A percentile compares a stretch with the other conserved stretches of the same genome.
Conservation (phyloP, 1,140 invertebrate genomes). For the Diorhabda sublineata region DNA sequence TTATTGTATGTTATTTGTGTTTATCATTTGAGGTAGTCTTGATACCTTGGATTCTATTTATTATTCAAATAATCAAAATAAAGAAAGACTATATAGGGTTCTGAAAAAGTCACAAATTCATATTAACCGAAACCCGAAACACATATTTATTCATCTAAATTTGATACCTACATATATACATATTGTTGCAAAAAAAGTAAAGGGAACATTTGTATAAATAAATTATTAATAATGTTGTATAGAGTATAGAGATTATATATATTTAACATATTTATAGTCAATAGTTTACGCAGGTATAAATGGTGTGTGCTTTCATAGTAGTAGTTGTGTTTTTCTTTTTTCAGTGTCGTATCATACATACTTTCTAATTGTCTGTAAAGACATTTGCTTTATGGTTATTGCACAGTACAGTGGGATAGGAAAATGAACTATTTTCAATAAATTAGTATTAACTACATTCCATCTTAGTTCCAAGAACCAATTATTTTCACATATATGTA, state of each 20-base stretch:
- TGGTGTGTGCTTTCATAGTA: slow-evolving; percentile 47
- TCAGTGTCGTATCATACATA: slow-evolving; percentile 35
- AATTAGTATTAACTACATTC: too few relatives aligned
- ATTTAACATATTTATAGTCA: slow-evolving; percentile 43
- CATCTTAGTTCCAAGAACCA: too few relatives aligned
- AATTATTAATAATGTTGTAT: slow-evolving; percentile 44
- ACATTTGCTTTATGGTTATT: slow-evolving; percentile 23
- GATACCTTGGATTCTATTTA: neutral
- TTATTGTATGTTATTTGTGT: slow-evolving; percentile 8
- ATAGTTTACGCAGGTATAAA: slow-evolving; percentile 44
- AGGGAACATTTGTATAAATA: slow-evolving; percentile 45
- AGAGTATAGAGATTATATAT: slow-evolving; percentile 44
- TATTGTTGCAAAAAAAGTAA: slow-evolving; percentile 40
- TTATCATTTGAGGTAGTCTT: neutral
- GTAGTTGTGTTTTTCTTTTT: slow-evolving; percentile 28
- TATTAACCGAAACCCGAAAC: slow-evolving; percentile 18
- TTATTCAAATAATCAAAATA: slow-evolving; percentile 3
- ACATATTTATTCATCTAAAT: slow-evolving; percentile 25
- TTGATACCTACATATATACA: slow-evolving; percentile 39
- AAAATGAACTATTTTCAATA: neutral
- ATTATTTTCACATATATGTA: too few relatives aligned
- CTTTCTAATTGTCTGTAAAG: slow-evolving; percentile 17
- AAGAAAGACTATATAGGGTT: neutral
- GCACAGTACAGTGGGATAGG: slow-evolving; percentile 21
- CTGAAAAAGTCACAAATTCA: neutral